phyloP scores from a whole-genome alignment of 2,888 invertebrate species.

The Drosophila demipolita region DNA sequence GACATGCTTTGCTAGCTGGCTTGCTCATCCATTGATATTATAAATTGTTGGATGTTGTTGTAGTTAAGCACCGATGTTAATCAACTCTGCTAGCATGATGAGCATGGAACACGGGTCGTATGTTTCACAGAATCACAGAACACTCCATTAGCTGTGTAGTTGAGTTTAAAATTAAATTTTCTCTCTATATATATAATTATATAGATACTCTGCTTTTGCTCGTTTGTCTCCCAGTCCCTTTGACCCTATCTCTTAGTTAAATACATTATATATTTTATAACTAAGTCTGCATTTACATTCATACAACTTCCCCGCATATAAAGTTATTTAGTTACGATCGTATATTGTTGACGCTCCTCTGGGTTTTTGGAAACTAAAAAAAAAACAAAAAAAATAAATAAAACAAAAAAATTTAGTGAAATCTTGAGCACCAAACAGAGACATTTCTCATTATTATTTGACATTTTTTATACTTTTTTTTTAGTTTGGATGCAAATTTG shows the following conservation, averaged over 20 bases:
- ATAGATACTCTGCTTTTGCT: constrained; percentile 28
- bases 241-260: constrained; percentile 52
- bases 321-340: constrained; percentile 60
- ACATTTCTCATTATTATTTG: constrained; percentile 67
- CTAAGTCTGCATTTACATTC: constrained; percentile 66
- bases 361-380: constrained; percentile 62
- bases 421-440: constrained; percentile 48
- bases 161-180: constrained; percentile 35
- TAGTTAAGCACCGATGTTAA: constrained; percentile 79
- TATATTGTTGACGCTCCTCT: constrained; percentile 51
- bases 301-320: constrained; percentile 43
- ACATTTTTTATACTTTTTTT: constrained; percentile 57
- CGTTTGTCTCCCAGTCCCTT: constrained; percentile 27
- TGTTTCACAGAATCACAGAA: constrained; percentile 49
- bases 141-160: constrained; percentile 64
- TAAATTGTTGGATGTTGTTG: constrained; percentile 74
- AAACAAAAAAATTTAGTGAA: constrained; percentile 50
- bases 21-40: constrained; percentile 56
- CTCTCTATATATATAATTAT: constrained; percentile 13
- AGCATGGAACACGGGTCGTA: constrained; percentile 58
- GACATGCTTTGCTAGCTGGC: not conserved
- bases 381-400: constrained; percentile 6
- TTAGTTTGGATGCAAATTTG: constrained; percentile 70
- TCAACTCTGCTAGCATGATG: constrained; percentile 60
- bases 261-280: constrained; percentile 60